Percentiles rank a stretch among this genome's conserved stretches.
Conservation (phyloP, 1,140 invertebrate genomes). For the Drosophila grimshawi region DNA sequence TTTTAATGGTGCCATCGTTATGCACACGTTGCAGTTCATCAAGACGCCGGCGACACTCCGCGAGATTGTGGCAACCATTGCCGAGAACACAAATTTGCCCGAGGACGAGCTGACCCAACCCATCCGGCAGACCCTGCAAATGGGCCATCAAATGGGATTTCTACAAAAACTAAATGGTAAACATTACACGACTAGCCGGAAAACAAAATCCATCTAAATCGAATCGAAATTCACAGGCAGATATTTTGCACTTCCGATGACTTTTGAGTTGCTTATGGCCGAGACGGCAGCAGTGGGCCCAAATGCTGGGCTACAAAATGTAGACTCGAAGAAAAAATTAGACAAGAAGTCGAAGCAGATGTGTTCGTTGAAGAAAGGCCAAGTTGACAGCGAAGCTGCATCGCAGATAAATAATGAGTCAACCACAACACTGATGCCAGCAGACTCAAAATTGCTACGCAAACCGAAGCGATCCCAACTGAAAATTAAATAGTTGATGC, state of each 20-base stretch:
- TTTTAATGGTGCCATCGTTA: constrained; percentile 68
- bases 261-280: constrained; percentile 35
- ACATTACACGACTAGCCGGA: neutral
- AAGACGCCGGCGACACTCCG: constrained; percentile 58
- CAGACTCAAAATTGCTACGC: neutral
- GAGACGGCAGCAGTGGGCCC: constrained; percentile 27
- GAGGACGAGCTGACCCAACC: constrained; percentile 48
- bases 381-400: neutral
- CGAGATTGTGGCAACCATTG: constrained; percentile 58
- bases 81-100: constrained; percentile 53
- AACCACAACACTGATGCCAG: constrained; percentile 32
- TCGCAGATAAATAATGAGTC: neutral
- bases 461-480: constrained; percentile 19
- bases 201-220: neutral
- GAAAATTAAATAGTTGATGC: constrained; percentile 4
- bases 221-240: constrained; percentile 23
- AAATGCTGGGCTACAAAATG: neutral
- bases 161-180: constrained; percentile 64
- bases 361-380: neutral
- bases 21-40: constrained; percentile 56
- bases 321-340: constrained; percentile 18
- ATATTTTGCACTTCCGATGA: constrained; percentile 55
- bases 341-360: constrained; percentile 29
- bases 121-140: constrained; percentile 60
- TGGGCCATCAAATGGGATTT: constrained; percentile 55